phyloP scores from a whole-genome alignment of 2,797 vertebrate species.

The Corythornis leucogaster region DNA sequence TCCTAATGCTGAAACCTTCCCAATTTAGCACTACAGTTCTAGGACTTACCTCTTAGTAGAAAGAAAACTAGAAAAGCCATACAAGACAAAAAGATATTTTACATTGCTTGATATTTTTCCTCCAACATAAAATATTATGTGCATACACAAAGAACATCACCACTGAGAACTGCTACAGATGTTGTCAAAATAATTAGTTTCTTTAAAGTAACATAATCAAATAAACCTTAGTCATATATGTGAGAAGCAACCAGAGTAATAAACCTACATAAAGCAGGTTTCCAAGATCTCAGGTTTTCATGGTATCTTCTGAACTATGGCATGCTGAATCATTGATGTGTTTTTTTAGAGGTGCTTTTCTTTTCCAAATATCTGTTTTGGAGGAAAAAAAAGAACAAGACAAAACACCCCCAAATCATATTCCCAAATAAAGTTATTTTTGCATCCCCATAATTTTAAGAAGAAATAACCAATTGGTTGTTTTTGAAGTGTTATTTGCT shows the following conservation, averaged over 20 bases:
- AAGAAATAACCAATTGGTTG: not conserved
- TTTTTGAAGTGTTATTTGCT: conserved; percentile 8
- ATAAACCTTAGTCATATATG: not conserved
- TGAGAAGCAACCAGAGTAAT: not conserved
- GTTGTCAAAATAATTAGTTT: not conserved
- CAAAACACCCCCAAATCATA: not conserved
- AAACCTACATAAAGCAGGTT: not conserved
- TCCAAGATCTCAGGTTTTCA: not conserved
- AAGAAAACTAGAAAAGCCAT: not conserved
- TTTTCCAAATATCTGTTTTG: not conserved
- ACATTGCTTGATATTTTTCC: not conserved
- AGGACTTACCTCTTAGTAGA: not conserved
- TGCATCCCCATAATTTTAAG: not conserved
- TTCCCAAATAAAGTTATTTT: not conserved
- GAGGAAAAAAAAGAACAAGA: not conserved
- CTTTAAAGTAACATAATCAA: not conserved
- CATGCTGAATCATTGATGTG: not conserved
- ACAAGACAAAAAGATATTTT: not conserved
- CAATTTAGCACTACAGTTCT: not conserved
- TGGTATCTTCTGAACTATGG: not conserved
- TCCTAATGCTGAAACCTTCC: not conserved
- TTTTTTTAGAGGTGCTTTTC: not conserved
- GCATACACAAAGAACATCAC: not conserved
- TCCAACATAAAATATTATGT: not conserved
- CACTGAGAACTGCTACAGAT: not conserved